Evolutionary conservation across 2,113 vertebrate genomes (phyloP), one percentile per base, ranked within the genome.

Genomic region (Poeciliopsis prolifica): DNA sequence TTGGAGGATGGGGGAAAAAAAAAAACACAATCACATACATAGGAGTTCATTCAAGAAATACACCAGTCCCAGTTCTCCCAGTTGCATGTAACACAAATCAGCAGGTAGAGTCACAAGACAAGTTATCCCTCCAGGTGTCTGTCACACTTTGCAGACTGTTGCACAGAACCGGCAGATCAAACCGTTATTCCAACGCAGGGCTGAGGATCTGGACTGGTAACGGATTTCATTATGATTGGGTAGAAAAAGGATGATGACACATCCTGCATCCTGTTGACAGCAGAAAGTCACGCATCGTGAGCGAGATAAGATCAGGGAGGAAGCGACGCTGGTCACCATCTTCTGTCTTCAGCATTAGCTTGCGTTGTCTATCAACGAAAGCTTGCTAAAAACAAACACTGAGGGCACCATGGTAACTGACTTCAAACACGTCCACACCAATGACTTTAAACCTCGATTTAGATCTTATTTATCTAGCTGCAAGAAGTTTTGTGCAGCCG

Each of bases 291-390:
- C 48, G 69, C 61, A 79, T 84, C 81, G 74, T 42, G 67, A 5
- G 31, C n/a, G 35, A 74, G 75, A 88, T 82, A 48, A 31, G 68
- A 86, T 82, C 63, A 79, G 58, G 58, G 72, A 79, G 82, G 86
- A 83, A 83, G 77, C 77, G 72, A 83, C 54, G 63, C 60, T 31
- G 74, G 76, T 74, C 48, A 12, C 19, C 19, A 19, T 15, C 48
- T 15, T 71, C n/a, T 48, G 6, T 42, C 65, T 3, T 67, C 67
- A 28, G 5, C 33, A 3, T 40, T 31, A 13, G 24, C 26, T 26
- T 26, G 28, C 17, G 44, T 48, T 48, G 14, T 19, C 44, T 48
- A 17, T 48, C 19, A 48, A 17, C 17, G 15, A 48, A 48, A 48
- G 44, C 44, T 48, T 19, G 14, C 44, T 48, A 5, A 19, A 17